Evolutionary conservation across 2,113 vertebrate species (phyloP), one percentile per base, ranked within the genome.

Genomic region (Bucco capensis): DNA sequence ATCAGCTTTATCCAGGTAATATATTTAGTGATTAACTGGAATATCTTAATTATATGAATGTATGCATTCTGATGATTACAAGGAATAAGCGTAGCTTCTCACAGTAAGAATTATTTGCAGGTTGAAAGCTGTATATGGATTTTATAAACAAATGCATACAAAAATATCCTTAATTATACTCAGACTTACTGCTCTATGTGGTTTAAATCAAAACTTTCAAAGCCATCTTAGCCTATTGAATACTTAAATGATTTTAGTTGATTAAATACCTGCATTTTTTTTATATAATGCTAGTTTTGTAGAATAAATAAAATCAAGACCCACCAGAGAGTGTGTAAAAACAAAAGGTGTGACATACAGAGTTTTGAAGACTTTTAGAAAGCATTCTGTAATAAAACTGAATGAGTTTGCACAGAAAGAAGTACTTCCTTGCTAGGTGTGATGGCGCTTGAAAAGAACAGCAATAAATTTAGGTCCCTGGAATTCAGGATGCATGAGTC

Each of bases 1-100:
- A 99, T 58, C 99, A 98, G 97, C 98, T 99, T 37, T 98, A 98
- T 92, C 98, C 98, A 98, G 99, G 99, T 99, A 98, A 97, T 30
- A 80, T 93, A 72, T 88, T 89, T 62, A 54, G 33, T 35, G 46
- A 83, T 85, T 70, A 60, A 61, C 47, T 81, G 47, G 54, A 89
- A 66, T 79, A 71, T 81, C 58, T 92, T 86, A 57, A 35, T 58
- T 87, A 28, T 74, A 6, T 49, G 56, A 66, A 47, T 65, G 61
- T 67, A 6, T 15, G 6, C 3, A n/a, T 91, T 90, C 64, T 1
- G 10, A 4, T 81, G 65, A 53, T 75, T 91, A 37, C 22, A 46
- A 67, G 74, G 24, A 74, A 49, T 90, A n/a, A 15, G 17, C 61
- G 60, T 64, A 50, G 62, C 19, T 57, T 67, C 54, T 94, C 33